Evolutionary conservation across 2,113 vertebrate species (phyloP).

Genomic region (Solea solea): DNA sequence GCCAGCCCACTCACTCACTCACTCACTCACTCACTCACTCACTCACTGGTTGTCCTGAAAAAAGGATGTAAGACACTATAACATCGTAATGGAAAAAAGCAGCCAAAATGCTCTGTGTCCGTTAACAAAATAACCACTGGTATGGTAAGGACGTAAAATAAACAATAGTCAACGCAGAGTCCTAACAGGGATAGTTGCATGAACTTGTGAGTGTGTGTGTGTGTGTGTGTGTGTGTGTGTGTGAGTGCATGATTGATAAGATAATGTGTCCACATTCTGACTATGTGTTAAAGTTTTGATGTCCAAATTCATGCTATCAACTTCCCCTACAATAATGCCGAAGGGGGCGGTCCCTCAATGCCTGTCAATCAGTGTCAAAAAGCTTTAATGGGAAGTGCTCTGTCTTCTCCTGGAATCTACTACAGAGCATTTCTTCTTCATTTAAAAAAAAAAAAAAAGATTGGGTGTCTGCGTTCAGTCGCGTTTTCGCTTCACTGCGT

Average conservation of each 20-base stretch:
- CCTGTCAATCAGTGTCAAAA: conserved; percentile 8
- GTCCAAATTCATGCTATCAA: background rate
- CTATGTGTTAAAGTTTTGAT: background rate
- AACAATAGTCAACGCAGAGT: too few relatives aligned
- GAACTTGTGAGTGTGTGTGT: background rate
- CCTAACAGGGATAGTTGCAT: too few relatives aligned
- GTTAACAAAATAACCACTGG: too few relatives aligned
- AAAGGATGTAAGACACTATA: too few relatives aligned
- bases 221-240: conserved; percentile 3
- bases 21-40: conserved; percentile 15
- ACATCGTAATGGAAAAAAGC: too few relatives aligned
- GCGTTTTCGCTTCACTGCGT: background rate
- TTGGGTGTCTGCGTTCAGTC: too few relatives aligned
- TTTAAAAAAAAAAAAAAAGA: too few relatives aligned
- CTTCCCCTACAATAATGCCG: background rate
- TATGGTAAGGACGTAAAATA: too few relatives aligned
- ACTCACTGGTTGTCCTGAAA: background rate
- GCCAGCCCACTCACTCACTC: conserved; percentile 1
- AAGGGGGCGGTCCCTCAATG: background rate
- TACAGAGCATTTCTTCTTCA: too few relatives aligned
- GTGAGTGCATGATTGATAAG: conserved; percentile 33
- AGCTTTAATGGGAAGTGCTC: too few relatives aligned
- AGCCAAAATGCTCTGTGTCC: too few relatives aligned
- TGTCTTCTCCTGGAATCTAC: too few relatives aligned
- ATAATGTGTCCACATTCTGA: conserved; percentile 15